A percentile compares a stretch with the other conserved stretches of the same genome.
Conservation (phyloP, 2,888 invertebrate genomes). For the Sinopyrophorus schimmeli region DNA sequence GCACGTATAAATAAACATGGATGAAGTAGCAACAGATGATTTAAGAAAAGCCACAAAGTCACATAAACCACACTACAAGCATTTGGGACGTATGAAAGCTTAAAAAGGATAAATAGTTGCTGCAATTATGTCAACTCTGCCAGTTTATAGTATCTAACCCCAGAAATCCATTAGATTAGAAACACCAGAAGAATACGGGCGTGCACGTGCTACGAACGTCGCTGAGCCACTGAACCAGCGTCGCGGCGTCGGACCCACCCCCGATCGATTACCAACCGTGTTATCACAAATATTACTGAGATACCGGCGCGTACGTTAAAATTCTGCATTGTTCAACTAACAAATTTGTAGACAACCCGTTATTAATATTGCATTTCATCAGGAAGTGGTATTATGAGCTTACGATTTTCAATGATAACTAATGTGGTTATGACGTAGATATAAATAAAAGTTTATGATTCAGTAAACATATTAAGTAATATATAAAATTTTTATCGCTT, state of each 20-base stretch:
- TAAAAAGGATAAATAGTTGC: slow-evolving; percentile 8
- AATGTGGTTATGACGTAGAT: slow-evolving; percentile 15
- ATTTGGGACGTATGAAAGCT: slow-evolving; percentile 16
- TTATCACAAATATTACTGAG: slow-evolving; percentile 52
- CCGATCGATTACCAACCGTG: slow-evolving; percentile 52
- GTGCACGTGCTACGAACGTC: slow-evolving; percentile 50
- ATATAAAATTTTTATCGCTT: slow-evolving; percentile 54
- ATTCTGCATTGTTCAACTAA: slow-evolving; percentile 37
- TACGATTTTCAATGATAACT: slow-evolving; percentile 22
- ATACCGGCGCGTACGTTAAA: slow-evolving; percentile 49
- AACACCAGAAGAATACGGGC: slow-evolving; percentile 29
- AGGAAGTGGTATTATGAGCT: slow-evolving; percentile 30
- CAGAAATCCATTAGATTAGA: slow-evolving; percentile 24
- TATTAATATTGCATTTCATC: slow-evolving; percentile 27
- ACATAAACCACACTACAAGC: slow-evolving; percentile 20
- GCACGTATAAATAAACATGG: slow-evolving; percentile 34
- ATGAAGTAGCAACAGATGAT: slow-evolving; percentile 34
- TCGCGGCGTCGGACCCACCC: slow-evolving; percentile 51
- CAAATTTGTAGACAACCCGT: slow-evolving; percentile 37
- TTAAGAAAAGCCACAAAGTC: slow-evolving; percentile 24
- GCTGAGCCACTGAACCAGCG: slow-evolving; percentile 51
- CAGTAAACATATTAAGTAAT: slow-evolving; percentile 5
- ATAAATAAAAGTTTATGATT: slow-evolving; percentile 1
- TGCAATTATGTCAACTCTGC: slow-evolving; percentile 4
- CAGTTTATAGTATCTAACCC: slow-evolving; percentile 21